A percentile compares a stretch with the other conserved stretches of the same genome.
Evolutionary conservation across 2,113 vertebrate genomes (phyloP).

Genomic region (Amia ocellicauda): DNA sequence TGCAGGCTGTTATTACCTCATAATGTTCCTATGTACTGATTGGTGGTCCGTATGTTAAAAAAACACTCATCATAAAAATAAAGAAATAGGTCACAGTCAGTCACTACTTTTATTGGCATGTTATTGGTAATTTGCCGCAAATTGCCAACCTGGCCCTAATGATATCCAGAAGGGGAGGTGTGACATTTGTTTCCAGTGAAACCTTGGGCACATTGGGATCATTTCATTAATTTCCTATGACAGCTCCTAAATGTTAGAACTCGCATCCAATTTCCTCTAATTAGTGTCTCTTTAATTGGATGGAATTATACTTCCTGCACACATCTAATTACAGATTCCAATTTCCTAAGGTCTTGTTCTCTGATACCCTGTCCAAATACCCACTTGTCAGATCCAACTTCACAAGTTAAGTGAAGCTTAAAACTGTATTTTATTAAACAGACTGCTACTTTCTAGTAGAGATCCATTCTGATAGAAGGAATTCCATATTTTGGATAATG

Average conservation of each 20-base stretch:
- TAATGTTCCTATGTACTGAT: neutral
- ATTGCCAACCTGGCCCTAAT: no score
- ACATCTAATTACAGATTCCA: conserved; percentile 10
- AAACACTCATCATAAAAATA: no score
- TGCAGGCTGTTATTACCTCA: neutral
- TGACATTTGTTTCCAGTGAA: neutral
- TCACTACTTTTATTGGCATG: neutral
- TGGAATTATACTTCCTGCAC: conserved; percentile 10
- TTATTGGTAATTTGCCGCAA: conserved; percentile 2
- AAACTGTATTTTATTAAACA: no score
- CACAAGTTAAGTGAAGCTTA: no score
- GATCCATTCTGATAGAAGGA: no score
- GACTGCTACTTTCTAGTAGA: no score
- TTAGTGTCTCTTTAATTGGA: conserved; percentile 12
- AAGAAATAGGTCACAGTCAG: no score
- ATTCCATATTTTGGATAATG: no score
- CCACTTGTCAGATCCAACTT: conserved; percentile 1
- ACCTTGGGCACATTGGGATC: neutral
- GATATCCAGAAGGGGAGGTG: conserved; percentile 1
- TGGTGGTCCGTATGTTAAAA: neutral
- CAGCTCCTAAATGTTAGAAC: conserved; percentile 1
- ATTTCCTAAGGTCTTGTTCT: neutral
- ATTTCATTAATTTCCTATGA: conserved; percentile 11
- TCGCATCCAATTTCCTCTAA: conserved; percentile 18
- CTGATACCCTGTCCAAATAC: neutral